Conservation (phyloP, 2,888 invertebrate genomes). For the Amphipoea lucens region DNA sequence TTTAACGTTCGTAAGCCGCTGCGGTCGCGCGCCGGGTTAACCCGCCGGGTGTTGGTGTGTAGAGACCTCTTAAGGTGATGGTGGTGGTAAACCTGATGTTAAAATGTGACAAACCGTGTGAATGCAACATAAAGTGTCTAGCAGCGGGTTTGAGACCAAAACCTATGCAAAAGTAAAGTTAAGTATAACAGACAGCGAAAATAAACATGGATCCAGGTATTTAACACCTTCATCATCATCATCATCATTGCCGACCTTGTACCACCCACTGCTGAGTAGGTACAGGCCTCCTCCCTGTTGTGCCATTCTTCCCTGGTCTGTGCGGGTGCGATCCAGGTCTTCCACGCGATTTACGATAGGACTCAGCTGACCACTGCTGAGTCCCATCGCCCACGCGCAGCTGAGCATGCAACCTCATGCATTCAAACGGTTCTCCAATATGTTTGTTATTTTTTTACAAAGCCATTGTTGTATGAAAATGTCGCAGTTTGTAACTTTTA, state of each 20-base stretch:
- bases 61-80: no score
- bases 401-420: background rate
- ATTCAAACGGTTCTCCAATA: background rate
- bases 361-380: no score
- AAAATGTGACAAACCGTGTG: conserved; percentile 26
- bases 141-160: background rate
- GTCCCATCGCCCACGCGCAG: background rate
- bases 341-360: no score
- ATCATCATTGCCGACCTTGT: no score
- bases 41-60: no score
- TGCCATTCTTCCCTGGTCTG: no score
- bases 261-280: no score
- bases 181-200: conserved; percentile 14
- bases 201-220: conserved; percentile 3
- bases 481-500: conserved; percentile 12
- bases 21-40: no score
- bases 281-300: no score
- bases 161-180: conserved; percentile 2
- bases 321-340: no score
- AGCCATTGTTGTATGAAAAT: conserved; percentile 4
- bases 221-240: background rate
- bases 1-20: no score
- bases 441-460: background rate
- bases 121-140: conserved; percentile 1
- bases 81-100: no score